These are phyloP conservation scores for Meteorus cinctellus DNA, from an alignment of 2,888 invertebrate species.

Conservation along the genomic window DNA sequence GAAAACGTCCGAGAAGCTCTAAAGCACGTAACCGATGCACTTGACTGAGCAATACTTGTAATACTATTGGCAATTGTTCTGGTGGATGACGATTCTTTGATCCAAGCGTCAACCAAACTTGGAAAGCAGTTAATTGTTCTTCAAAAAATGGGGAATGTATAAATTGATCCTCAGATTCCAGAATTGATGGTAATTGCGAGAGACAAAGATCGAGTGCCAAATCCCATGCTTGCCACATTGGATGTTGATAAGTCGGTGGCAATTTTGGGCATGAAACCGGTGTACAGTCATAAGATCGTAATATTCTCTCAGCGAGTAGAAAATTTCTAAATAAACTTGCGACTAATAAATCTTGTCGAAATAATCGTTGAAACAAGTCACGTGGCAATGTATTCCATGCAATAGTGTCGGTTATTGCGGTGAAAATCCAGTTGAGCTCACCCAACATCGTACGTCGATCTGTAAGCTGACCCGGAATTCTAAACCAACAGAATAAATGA, in stretches of 20 bases:
- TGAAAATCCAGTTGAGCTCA: constrained; percentile 99
- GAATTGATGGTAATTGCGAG: constrained; percentile 88
- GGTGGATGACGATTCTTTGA: constrained; percentile 88
- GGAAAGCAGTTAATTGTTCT: constrained; percentile 97
- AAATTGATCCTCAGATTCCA: constrained; percentile 79
- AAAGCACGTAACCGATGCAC: constrained; percentile 95
- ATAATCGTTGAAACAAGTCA: constrained; percentile 96
- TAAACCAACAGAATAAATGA: constrained; percentile 64
- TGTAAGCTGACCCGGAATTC: constrained; percentile 95
- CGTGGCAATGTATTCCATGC: constrained; percentile 98
- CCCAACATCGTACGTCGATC: constrained; percentile 98
- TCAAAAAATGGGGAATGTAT: constrained; percentile 94
- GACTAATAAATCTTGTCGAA: constrained; percentile 97
- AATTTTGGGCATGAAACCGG: constrained; percentile 95
- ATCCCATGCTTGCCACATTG: constrained; percentile 99
- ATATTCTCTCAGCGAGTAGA: constrained; percentile 95
- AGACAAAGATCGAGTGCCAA: constrained; percentile 95
- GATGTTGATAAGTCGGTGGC: constrained; percentile 92
- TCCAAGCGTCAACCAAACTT: constrained; percentile 92
- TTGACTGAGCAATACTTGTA: constrained; percentile 87
- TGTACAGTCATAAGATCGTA: constrained; percentile 96
- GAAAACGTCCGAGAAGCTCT: constrained; percentile 92
- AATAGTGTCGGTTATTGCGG: constrained; percentile 99
- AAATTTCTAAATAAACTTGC: constrained; percentile 98
- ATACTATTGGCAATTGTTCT: constrained; percentile 96